Percentiles rank a stretch among this genome's conserved stretches.
These are phyloP conservation scores for Sialia sialis DNA, from an alignment of 2,113 vertebrate species.

Conservation along the genomic window DNA sequence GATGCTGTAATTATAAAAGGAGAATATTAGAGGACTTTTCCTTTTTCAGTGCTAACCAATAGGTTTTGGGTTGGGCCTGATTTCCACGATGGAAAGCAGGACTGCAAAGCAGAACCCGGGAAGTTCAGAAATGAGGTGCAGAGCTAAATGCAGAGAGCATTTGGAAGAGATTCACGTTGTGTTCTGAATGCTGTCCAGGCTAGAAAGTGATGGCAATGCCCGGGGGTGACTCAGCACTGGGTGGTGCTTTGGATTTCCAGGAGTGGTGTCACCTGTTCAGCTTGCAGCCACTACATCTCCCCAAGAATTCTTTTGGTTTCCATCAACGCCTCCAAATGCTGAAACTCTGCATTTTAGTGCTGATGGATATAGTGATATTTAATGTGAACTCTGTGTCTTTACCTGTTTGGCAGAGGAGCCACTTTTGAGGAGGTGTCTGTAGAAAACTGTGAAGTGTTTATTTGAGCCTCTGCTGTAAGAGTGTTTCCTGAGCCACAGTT, in stretches of 20 bases:
- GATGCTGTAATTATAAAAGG: not conserved
- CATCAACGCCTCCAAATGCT: not conserved
- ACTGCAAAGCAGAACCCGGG: not conserved
- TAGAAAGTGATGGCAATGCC: not conserved
- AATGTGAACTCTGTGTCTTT: not conserved
- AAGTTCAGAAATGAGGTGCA: not conserved
- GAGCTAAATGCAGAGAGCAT: not conserved
- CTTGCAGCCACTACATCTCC: not conserved
- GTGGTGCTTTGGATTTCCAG: not conserved
- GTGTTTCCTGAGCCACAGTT: not conserved
- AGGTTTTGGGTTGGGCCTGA: not conserved
- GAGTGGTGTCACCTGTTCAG: not conserved
- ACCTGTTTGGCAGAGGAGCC: not conserved
- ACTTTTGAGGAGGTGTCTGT: not conserved
- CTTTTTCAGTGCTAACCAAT: not conserved
- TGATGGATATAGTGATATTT: slow-evolving; percentile 8
- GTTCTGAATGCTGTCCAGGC: not conserved
- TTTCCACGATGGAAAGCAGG: rapidly evolving
- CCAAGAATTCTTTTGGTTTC: not conserved
- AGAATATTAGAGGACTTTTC: not conserved
- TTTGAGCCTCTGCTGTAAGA: not conserved
- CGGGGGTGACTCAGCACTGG: not conserved
- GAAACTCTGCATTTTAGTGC: not conserved
- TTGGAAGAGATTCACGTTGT: not conserved
- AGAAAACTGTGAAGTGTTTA: slow-evolving; percentile 24